Conservation (phyloP, 2,113 vertebrate species). For the Onychostruthus taczanowskii region DNA sequence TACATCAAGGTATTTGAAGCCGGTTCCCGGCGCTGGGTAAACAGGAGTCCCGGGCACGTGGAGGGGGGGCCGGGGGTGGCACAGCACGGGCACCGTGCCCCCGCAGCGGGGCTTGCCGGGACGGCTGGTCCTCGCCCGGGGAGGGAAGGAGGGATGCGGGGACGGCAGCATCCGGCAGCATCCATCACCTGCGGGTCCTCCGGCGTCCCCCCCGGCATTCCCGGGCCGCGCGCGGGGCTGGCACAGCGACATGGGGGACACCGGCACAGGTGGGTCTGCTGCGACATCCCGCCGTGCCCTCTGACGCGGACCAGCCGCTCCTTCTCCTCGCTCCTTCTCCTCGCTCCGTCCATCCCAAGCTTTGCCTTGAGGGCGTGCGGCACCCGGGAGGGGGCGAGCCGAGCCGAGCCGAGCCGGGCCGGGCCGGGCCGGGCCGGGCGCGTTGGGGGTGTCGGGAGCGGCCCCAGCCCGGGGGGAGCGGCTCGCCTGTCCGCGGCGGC, state of each 20-base stretch:
- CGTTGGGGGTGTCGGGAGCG: rapidly evolving
- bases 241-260: neutral
- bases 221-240: neutral
- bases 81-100: neutral
- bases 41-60: neutral
- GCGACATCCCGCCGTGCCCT: neutral
- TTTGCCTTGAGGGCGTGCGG: rapidly evolving
- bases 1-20: constrained; percentile 37
- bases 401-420: rapidly evolving
- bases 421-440: neutral
- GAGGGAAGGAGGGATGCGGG: neutral
- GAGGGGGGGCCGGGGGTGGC: neutral
- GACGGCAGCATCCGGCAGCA: neutral
- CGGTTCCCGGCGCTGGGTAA: neutral
- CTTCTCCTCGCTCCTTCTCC: neutral
- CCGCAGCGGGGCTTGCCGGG: neutral
- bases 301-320: neutral
- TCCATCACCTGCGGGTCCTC: rapidly evolving
- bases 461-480: neutral
- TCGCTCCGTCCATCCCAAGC: neutral
- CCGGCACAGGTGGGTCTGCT: neutral
- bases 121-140: neutral
- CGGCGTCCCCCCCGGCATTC: neutral
- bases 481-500: neutral
- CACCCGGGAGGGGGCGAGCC: neutral